Evolutionary conservation across 1,140 invertebrate genomes (phyloP), one percentile per base, ranked within the genome.

Genomic region (Heliconius congener): DNA sequence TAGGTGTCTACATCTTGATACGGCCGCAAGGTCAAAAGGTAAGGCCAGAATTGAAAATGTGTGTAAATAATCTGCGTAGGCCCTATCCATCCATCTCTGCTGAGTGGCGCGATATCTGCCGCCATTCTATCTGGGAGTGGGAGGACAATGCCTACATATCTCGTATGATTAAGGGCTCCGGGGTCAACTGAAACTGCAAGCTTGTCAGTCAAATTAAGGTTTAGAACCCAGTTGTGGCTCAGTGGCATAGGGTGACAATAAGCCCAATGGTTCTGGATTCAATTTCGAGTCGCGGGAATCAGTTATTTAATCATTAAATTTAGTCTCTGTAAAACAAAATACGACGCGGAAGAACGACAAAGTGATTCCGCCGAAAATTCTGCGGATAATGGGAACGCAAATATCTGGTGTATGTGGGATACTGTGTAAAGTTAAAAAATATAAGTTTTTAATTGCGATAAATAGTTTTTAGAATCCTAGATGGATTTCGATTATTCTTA

Each of bases 11-110:
- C 37, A 72, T 72, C 71, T 72, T 4, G 71, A 72, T 72, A 72
- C 60, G 3, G 71, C 19, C 3, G 71, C 55, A 42, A 78, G 77
- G 77, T 76, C 57, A 71, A 46, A 34, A 52, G 77, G 77, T 73
- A 52, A 73, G 55, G 27, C 34, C 23, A 72, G 75, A 80, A 80
- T 77, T 76, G 75, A 80, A 77, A 73, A 72, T 73, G 77, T 34
- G 76, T 78, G 75, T 76, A 76, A 76, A 76, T 76, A 76, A 76
- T 76, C 71, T 72, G 71, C 71, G 71, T 72, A 42, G 71, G 71
- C 71, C 37, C 71, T 72, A 72, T 72, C 71, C 71, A 72, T 72
- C 71, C 71, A 72, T 72, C 71, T 72, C 37, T 37, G 71, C 4
- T 72, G 71, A 72, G 71, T 72, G 71, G 71, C 34, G 71, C 71